These are phyloP conservation scores for Rhyacophila evoluta DNA, from an alignment of 2,888 invertebrate genomes.

Conservation along the genomic window DNA sequence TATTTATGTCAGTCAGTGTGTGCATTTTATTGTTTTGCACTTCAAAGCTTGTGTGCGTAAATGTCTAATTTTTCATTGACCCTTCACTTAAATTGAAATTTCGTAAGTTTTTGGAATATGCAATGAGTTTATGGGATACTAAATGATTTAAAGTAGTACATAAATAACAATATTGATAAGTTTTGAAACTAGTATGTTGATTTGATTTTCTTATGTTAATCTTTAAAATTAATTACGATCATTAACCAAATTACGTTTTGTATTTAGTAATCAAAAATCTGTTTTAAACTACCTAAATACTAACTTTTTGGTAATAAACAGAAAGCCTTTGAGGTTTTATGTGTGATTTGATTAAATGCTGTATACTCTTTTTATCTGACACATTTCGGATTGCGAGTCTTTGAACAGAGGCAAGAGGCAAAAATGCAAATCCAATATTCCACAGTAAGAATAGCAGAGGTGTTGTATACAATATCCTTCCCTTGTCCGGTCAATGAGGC, in stretches of 20 bases:
- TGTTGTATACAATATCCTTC: slow-evolving; percentile 49
- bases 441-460: slow-evolving; percentile 4
- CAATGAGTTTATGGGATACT: too few species aligned
- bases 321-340: background rate
- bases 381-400: background rate
- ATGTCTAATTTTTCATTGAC: too few species aligned
- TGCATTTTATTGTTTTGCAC: slow-evolving; percentile 7
- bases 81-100: too few species aligned
- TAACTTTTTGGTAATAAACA: background rate
- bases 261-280: too few species aligned
- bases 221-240: too few species aligned
- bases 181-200: too few species aligned
- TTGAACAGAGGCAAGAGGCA: slow-evolving; percentile 44
- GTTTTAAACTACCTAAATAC: too few species aligned
- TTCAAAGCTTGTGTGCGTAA: background rate
- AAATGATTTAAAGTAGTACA: too few species aligned
- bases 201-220: too few species aligned
- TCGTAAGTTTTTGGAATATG: too few species aligned
- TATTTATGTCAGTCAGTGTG: background rate
- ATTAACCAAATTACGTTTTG: too few species aligned
- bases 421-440: slow-evolving; percentile 35
- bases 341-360: background rate
- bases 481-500: slow-evolving; percentile 57
- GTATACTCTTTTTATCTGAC: background rate
- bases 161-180: too few species aligned